phyloP scores from a whole-genome alignment of 2,113 vertebrate species.

The Calyptommatus sinebrachiatus region DNA sequence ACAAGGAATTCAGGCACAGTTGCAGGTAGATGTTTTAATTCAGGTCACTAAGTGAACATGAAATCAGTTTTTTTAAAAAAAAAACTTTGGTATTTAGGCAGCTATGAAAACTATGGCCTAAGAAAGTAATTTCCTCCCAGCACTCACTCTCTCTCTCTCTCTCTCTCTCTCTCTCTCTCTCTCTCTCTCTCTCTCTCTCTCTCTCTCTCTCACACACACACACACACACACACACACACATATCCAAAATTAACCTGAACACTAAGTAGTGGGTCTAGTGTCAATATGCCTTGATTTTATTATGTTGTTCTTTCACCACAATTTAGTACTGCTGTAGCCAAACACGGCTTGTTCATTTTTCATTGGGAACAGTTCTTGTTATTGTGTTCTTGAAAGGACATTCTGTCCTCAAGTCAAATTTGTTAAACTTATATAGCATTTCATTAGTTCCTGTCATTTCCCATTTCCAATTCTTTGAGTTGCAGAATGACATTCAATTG shows the following conservation, averaged over 20 bases:
- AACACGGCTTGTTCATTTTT: conserved; percentile 56
- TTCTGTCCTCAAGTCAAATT: conserved; percentile 61
- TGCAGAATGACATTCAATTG: conserved; percentile 64
- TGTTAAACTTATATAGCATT: conserved; percentile 64
- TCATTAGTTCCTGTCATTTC: conserved; percentile 65
- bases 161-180: too few relatives aligned
- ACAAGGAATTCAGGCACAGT: too few relatives aligned
- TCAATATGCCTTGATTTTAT: conserved; percentile 40
- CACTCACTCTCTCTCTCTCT: too few relatives aligned
- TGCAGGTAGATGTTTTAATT: too few relatives aligned
- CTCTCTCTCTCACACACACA: too few relatives aligned
- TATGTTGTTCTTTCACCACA: conserved; percentile 43
- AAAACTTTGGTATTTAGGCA: conserved; percentile 19
- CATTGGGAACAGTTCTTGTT: conserved; percentile 53
- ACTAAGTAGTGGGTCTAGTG: conserved; percentile 23
- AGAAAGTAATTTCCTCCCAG: not conserved
- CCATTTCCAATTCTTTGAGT: conserved; percentile 63
- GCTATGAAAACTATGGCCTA: not conserved
- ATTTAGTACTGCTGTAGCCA: conserved; percentile 29
- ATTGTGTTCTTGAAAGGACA: conserved; percentile 65
- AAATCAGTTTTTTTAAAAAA: too few relatives aligned
- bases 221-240: not conserved
- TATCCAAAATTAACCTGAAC: conserved; percentile 1
- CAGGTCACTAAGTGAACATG: too few relatives aligned
- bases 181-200: too few relatives aligned